Base-by-base conservation (phyloP, 53 echinoderm and acorn worm genomes). In the Apostichopus leukothele region DNA sequence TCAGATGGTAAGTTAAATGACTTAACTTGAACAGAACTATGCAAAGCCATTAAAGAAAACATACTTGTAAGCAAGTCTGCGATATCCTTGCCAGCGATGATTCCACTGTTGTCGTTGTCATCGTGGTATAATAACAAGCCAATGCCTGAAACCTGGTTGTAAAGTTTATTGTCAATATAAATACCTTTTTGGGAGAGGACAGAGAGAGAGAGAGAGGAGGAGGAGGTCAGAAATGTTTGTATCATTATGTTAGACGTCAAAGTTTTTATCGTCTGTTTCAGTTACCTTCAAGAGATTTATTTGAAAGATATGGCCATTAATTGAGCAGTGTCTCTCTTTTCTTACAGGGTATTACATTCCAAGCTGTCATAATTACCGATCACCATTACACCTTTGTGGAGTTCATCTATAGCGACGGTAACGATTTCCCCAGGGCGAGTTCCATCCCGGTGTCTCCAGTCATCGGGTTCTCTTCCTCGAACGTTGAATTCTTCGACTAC, bases 321-420 rank as follows among this genome's bases (percentile, higher is more conserved):
- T 39, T 39, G 18, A 71, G 20, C n/a, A n/a, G 71, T 16, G 71
- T 71, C 16, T 86, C 51, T 39, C 54, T 71, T 51, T 18, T 88
- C 23, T 60, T 23, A 54, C 88, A 96, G 96, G 71, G 22, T n/a
- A 91, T 94, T 21, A 96, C 96, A 52, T 96, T 96, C 92, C 96
- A 96, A 90, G 89, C 92, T 66, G 91, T 95, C 26, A 50, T 96
- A 5, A 92, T 91, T 21, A 93, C 92, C 0, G 92, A 95, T 79
- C 88, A 92, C 6, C 87, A 84, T 53, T 90, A 89, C 60, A 88
- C 95, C 13, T 96, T 92, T 84, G 92, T 88, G 73, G 84, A 92
- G 84, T 96, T 90, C 89, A 86, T 95, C 60, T 96, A 96, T 20
- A 92, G 92, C 5, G 68, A 50, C 16, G 39, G 39, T 39, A 96